Percentiles rank a stretch among this genome's conserved stretches.
Evolutionary conservation across 2,113 vertebrate genomes (phyloP).

Genomic region (Seriola rivoliana): DNA sequence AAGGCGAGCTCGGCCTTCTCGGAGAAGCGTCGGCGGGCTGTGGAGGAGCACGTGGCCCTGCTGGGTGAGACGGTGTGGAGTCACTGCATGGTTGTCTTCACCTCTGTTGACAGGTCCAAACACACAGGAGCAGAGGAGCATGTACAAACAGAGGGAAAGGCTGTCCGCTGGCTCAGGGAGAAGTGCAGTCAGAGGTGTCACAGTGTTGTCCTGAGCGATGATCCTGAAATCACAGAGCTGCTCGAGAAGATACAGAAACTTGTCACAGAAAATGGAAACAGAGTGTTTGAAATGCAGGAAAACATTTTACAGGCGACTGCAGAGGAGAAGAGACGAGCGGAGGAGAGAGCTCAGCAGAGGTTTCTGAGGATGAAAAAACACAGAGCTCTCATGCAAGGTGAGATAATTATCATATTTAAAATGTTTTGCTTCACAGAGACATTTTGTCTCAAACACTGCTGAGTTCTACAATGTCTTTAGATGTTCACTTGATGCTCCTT

Average conservation of each 20-base stretch:
- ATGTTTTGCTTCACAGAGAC: too few relatives aligned
- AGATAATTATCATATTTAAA: not conserved
- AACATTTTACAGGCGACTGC: constrained; percentile 6
- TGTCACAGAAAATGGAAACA: constrained; percentile 51
- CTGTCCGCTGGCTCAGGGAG: constrained; percentile 66
- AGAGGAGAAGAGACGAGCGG: constrained; percentile 60
- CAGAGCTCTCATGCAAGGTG: constrained; percentile 66
- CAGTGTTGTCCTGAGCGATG: constrained; percentile 26
- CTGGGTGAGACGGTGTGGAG: constrained; percentile 74
- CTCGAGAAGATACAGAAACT: constrained; percentile 70
- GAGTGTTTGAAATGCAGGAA: constrained; percentile 67
- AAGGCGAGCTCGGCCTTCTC: constrained; percentile 71
- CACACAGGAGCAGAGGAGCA: constrained; percentile 7
- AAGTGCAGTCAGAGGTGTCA: constrained; percentile 73
- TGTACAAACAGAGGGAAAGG: constrained; percentile 10
- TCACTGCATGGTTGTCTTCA: constrained; percentile 77
- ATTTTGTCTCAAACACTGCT: too few relatives aligned
- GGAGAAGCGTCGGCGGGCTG: constrained; percentile 61
- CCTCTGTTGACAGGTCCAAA: not conserved
- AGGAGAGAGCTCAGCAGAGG: constrained; percentile 68
- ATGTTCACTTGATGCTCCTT: too few relatives aligned
- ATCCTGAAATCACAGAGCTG: constrained; percentile 36
- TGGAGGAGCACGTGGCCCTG: constrained; percentile 80
- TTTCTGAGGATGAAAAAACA: constrained; percentile 57
- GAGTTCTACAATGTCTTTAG: too few relatives aligned